Conservation (phyloP, 2,888 invertebrate genomes). For the Andricus quercusramuli region DNA sequence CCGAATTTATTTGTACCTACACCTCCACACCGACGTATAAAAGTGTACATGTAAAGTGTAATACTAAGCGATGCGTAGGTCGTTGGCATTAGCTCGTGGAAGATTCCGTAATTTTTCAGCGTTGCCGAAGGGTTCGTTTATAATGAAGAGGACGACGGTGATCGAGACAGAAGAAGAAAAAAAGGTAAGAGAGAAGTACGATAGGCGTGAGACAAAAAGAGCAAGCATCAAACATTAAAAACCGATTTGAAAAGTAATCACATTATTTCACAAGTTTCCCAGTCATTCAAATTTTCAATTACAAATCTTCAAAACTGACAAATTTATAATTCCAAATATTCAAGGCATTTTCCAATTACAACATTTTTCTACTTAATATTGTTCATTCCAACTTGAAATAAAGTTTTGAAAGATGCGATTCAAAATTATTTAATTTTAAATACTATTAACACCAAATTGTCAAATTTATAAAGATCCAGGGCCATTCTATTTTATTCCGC, state of each 20-base stretch:
- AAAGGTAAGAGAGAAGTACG: background rate
- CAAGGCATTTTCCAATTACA: too few species aligned
- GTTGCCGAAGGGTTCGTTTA: constrained; percentile 3
- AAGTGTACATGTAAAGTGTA: too few species aligned
- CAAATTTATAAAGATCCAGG: too few species aligned
- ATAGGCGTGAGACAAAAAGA: constrained; percentile 10
- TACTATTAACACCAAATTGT: too few species aligned
- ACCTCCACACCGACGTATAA: background rate
- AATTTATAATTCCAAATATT: too few species aligned
- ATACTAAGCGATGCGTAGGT: background rate
- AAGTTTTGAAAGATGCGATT: too few species aligned
- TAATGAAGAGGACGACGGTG: constrained; percentile 12
- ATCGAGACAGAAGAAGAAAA: constrained; percentile 22
- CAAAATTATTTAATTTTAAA: too few species aligned
- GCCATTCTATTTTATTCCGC: too few species aligned
- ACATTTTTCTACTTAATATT: too few species aligned
- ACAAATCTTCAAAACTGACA: too few species aligned
- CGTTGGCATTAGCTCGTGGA: constrained; percentile 32
- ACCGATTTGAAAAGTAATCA: background rate
- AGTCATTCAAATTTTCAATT: too few species aligned
- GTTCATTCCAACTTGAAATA: too few species aligned
- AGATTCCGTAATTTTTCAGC: constrained; percentile 38
- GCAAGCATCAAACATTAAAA: background rate
- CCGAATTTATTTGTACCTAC: background rate
- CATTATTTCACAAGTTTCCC: background rate